Evolutionary conservation across 2,113 vertebrate genomes (phyloP).

Genomic region (Osmerus eperlanus): DNA sequence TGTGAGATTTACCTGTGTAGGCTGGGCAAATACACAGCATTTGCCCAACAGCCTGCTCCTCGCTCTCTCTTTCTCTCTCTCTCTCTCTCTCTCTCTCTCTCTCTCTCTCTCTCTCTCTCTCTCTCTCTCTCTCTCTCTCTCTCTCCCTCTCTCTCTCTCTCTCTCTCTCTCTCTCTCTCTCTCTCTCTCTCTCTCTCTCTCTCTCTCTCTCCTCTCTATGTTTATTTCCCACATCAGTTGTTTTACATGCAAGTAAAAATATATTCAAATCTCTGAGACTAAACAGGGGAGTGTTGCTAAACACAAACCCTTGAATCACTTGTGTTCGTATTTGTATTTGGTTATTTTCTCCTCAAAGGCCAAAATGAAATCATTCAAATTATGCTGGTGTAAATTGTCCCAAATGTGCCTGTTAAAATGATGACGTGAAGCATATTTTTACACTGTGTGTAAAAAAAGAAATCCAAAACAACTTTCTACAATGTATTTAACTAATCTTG

Average conservation of each 20-base stretch:
- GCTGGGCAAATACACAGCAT: conserved; percentile 43
- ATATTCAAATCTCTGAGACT: conserved; percentile 72
- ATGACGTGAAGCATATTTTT: conserved; percentile 18
- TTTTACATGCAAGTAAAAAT: conserved; percentile 75
- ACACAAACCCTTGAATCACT: conserved; percentile 51
- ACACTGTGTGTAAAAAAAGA: conserved; percentile 3
- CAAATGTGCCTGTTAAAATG: conserved; percentile 1
- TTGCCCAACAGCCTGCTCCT: conserved; percentile 45
- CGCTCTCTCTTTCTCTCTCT: conserved; percentile 18
- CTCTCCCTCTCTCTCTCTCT: too few relatives aligned
- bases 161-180: too few relatives aligned
- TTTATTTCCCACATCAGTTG: conserved; percentile 26
- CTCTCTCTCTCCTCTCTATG: conserved; percentile 42
- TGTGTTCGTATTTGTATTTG: conserved; percentile 54
- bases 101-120: conserved; percentile 46
- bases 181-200: too few relatives aligned
- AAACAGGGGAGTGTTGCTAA: conserved; percentile 61
- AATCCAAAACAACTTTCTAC: conserved; percentile 13
- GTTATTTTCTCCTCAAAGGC: conserved; percentile 45
- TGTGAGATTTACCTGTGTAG: conserved; percentile 51
- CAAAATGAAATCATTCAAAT: conserved; percentile 52
- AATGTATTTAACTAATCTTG: conserved; percentile 12
- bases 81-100: conserved; percentile 12
- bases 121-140: too few relatives aligned
- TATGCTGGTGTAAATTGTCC: conserved; percentile 17